A percentile compares a stretch with the other conserved stretches of the same genome.
Conservation (phyloP, 53 echinoderm and acorn worm species). For the Patiria pectinifera region DNA sequence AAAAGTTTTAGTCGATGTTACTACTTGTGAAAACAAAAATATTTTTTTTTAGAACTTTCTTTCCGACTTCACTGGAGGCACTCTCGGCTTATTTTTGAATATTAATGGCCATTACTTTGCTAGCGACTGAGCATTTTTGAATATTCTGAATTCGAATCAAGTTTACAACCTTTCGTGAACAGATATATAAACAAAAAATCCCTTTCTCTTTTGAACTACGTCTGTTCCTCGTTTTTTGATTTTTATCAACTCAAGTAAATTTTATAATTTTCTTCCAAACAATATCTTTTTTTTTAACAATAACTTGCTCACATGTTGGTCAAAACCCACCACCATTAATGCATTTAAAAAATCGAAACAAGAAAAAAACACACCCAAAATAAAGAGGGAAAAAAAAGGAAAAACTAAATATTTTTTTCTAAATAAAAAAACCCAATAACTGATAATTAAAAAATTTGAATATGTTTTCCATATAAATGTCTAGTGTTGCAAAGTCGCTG, state of each 20-base stretch:
- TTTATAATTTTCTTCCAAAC: neutral
- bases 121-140: neutral
- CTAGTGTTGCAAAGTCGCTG: neutral
- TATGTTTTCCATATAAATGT: neutral
- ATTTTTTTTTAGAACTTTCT: neutral
- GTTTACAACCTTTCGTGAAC: neutral
- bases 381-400: too few relatives aligned
- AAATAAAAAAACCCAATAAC: neutral
- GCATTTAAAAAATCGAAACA: neutral
- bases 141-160: neutral
- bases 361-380: too few relatives aligned
- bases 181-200: neutral
- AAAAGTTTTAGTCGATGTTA: neutral
- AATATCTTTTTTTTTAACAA: neutral
- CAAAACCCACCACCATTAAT: neutral
- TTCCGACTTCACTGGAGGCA: constrained; percentile 18
- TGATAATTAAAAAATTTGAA: neutral
- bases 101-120: neutral
- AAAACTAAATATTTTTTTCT: neutral
- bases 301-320: neutral
- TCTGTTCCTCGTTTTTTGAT: neutral
- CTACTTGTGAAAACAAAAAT: neutral
- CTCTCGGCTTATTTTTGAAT: neutral
- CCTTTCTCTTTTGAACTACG: neutral
- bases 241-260: neutral